A percentile compares a stretch with the other conserved stretches of the same genome.
phyloP scores from a whole-genome alignment of 2,797 vertebrate species.

The Halcyon badia region DNA sequence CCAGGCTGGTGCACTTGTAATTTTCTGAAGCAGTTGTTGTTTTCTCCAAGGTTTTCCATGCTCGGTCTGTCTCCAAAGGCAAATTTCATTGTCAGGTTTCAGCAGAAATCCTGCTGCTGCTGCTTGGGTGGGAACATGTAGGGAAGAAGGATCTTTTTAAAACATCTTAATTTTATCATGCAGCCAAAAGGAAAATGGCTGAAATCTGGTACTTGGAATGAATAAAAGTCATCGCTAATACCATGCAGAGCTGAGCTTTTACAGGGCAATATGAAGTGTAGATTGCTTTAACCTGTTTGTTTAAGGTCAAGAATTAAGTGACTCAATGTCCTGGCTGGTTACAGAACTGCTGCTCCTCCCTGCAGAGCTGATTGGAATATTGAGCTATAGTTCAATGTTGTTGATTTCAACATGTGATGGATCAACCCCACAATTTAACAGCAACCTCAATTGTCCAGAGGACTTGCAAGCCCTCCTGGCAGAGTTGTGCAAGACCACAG shows the following conservation, averaged over 20 bases:
- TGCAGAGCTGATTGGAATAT: conserved; percentile 39
- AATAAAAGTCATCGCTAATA: not conserved
- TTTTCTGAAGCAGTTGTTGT: conserved; percentile 34
- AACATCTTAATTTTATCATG: conserved; percentile 46
- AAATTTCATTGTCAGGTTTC: conserved; percentile 27
- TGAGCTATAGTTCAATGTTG: conserved; percentile 12
- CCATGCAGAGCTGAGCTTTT: not conserved
- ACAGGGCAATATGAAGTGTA: not conserved
- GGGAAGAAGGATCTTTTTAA: not conserved
- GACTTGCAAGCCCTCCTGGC: conserved; percentile 36
- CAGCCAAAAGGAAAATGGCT: not conserved
- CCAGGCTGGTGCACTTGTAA: not conserved
- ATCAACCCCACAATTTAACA: conserved; percentile 36
- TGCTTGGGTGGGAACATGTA: conserved; percentile 35
- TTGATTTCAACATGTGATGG: conserved; percentile 46
- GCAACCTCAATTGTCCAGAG: conserved; percentile 40
- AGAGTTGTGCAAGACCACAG: conserved; percentile 33
- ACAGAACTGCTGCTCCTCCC: not conserved
- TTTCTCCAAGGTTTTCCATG: not conserved
- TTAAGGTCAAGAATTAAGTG: conserved; percentile 39
- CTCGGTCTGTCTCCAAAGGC: conserved; percentile 26
- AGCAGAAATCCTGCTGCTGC: conserved; percentile 47
- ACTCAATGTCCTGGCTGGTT: conserved; percentile 1
- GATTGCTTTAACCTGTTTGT: conserved; percentile 30
- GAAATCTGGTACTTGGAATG: not conserved